Evolutionary conservation across 2,113 vertebrate genomes (phyloP).

Genomic region (Planiliza haematocheilus): DNA sequence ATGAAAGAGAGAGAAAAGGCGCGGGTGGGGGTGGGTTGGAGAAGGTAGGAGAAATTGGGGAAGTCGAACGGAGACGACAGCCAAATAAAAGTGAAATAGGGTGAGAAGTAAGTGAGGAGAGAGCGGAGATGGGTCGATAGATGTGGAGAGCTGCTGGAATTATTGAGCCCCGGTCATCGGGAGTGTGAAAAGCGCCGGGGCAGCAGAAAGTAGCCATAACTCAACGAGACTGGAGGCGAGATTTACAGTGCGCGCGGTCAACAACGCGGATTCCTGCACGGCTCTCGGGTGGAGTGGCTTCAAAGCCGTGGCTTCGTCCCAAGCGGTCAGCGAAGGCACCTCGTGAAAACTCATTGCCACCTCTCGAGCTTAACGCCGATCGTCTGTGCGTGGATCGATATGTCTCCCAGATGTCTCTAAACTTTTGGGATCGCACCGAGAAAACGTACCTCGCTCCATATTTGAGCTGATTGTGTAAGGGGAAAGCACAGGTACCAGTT

Average conservation of each 20-base stretch:
- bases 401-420: slow-evolving; percentile 8
- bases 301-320: slow-evolving; percentile 30
- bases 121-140: slow-evolving; percentile 3
- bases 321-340: slow-evolving; percentile 49
- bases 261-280: slow-evolving; percentile 65
- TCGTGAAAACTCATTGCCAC: slow-evolving; percentile 65
- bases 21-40: neutral
- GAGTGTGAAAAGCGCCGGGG: slow-evolving; percentile 65
- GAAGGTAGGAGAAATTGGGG: slow-evolving; percentile 17
- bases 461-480: slow-evolving; percentile 1
- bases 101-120: slow-evolving; percentile 57
- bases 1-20: slow-evolving; percentile 13
- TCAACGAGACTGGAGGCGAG: slow-evolving; percentile 61
- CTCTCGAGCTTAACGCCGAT: slow-evolving; percentile 8
- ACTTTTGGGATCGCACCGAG: slow-evolving; percentile 3
- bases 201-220: slow-evolving; percentile 75
- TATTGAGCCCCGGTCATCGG: slow-evolving; percentile 68
- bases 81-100: slow-evolving; percentile 61
- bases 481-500: neutral
- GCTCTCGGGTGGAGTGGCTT: slow-evolving; percentile 36
- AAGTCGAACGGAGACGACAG: slow-evolving; percentile 23
- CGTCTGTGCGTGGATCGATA: slow-evolving; percentile 36
- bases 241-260: slow-evolving; percentile 72
- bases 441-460: neutral
- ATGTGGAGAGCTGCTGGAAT: slow-evolving; percentile 51